Evolutionary conservation across 2,888 invertebrate species (phyloP), one percentile per base, ranked within the genome.

Genomic region (Acronicta leporina): DNA sequence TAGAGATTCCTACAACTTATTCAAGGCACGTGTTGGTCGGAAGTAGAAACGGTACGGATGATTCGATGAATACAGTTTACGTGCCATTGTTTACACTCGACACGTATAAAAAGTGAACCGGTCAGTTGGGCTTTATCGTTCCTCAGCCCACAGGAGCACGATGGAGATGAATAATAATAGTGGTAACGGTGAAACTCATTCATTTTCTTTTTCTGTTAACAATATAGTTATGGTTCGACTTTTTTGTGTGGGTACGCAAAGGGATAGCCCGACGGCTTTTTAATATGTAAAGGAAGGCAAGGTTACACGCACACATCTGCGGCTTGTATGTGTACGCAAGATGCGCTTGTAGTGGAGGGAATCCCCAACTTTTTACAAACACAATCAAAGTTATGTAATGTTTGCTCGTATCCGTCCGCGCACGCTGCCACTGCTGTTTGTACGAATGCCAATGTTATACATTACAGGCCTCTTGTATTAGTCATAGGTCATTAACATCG

Each of bases 301-400:
- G 94, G 94, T 92, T 92, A 91, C 89, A 90, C 92, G 77, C 93
- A 92, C 94, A 94, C 92, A 84, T 82, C 78, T 77, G 82, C 79
- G 73, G 68, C 79, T 85, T 87, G 87, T 90, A 86, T 81, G 88
- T 89, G 88, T 89, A 87, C 57, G 71, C 50, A 76, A 90, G 88
- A 87, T 91, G 91, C 87, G 91, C 83, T 86, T 92, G 94, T 94
- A 90, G 91, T 93, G 83, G 90, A 91, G 94, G 94, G 94, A 92
- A 92, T 94, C 92, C 94, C 94, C 94, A 92, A 93, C 91, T 94
- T 94, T 94, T 94, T 94, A 94, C 93, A 90, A 93, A 94, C 94
- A 94, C 94, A 94, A 94, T 94, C 94, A 94, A 92, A 94, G 92
- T 94, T 94, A 94, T 94, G 94, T 94, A 94, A 94, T 92, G 92